Percentiles rank a stretch among this genome's conserved stretches.
These are phyloP conservation scores for Bombycilla garrulus DNA, from an alignment of 2,113 vertebrate species.

Conservation along the genomic window DNA sequence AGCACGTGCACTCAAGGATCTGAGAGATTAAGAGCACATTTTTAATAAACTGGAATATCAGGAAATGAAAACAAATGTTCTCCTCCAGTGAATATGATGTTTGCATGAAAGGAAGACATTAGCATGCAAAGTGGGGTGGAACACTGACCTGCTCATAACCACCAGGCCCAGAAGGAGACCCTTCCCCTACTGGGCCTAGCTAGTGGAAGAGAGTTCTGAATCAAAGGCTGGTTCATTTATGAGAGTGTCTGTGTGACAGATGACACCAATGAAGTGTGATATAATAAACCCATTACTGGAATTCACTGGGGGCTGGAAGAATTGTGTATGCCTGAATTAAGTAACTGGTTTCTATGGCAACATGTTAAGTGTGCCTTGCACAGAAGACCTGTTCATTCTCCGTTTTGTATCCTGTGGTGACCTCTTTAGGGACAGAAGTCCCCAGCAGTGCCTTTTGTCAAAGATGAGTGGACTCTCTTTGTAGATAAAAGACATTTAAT, in stretches of 20 bases:
- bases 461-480: slow-evolving; percentile 15
- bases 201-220: background rate
- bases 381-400: slow-evolving; percentile 45
- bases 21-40: slow-evolving; percentile 1
- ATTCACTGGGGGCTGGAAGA: slow-evolving; percentile 59
- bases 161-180: background rate
- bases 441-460: slow-evolving; percentile 32
- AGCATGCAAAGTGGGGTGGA: background rate
- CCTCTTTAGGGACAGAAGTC: slow-evolving; percentile 49
- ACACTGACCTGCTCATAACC: background rate
- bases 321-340: slow-evolving; percentile 65
- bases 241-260: slow-evolving; percentile 58
- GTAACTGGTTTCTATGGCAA: slow-evolving; percentile 63
- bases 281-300: slow-evolving; percentile 69
- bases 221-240: slow-evolving; percentile 43
- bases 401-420: slow-evolving; percentile 42
- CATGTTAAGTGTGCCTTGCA: slow-evolving; percentile 48
- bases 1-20: background rate
- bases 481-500: slow-evolving; percentile 3
- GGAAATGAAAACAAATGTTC: slow-evolving; percentile 53
- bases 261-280: slow-evolving; percentile 69
- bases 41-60: slow-evolving; percentile 38
- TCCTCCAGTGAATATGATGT: background rate
- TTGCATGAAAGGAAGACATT: slow-evolving; percentile 16
- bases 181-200: background rate